Percentiles rank a stretch among this genome's conserved stretches.
phyloP scores from a whole-genome alignment of 2,888 invertebrate species.

The Hesperia comma region DNA sequence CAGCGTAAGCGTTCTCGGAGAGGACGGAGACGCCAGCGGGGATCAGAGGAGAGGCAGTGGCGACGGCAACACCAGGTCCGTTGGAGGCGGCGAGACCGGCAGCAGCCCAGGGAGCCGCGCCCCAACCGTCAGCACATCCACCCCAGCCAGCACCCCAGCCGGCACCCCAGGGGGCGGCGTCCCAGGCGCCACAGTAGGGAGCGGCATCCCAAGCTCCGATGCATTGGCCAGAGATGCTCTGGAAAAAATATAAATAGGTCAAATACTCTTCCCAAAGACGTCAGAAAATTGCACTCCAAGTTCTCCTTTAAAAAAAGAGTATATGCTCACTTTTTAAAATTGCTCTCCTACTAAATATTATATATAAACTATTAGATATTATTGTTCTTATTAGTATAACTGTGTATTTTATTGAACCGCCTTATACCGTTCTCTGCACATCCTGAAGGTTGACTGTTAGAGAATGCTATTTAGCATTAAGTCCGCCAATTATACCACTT shows the following conservation, averaged over 20 bases:
- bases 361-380: no score
- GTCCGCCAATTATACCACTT: no score
- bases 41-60: constrained; percentile 37
- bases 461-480: no score
- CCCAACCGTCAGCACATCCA: constrained; percentile 42
- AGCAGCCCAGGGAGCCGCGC: constrained; percentile 41
- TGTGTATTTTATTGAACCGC: no score
- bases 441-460: no score
- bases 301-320: no score
- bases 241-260: constrained; percentile 6
- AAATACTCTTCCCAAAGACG: no score
- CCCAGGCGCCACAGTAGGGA: constrained; percentile 46
- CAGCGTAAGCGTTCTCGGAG: constrained; percentile 5
- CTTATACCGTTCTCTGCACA: no score
- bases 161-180: constrained; percentile 39
- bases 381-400: no score
- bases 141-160: constrained; percentile 4
- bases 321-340: no score
- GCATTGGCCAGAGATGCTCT: constrained; percentile 38
- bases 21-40: constrained; percentile 13
- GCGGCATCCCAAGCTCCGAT: constrained; percentile 24
- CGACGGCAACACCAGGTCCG: constrained; percentile 32
- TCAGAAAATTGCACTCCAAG: no score
- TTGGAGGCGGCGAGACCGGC: constrained; percentile 16
- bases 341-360: no score